Evolutionary conservation across 2,113 vertebrate species (phyloP).

Genomic region (Chlorodrepanis virens): DNA sequence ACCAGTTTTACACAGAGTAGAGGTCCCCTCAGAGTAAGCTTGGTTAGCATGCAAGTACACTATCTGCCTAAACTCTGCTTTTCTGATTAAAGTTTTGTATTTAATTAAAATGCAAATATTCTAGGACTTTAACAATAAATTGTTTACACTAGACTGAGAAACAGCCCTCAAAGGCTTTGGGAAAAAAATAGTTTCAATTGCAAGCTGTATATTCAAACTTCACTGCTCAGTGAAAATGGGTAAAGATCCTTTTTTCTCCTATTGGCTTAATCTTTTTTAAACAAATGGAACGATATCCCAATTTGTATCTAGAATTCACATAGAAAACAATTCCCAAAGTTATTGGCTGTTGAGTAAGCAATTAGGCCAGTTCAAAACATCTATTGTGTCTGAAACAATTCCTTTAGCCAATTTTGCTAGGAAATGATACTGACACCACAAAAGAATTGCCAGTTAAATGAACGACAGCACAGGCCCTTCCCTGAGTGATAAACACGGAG

Average conservation of each 20-base stretch:
- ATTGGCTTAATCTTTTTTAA: constrained; percentile 64
- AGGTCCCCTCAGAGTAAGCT: constrained; percentile 46
- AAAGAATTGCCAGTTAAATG: constrained; percentile 28
- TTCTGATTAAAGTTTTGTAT: constrained; percentile 72
- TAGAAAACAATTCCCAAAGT: constrained; percentile 43
- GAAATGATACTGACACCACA: constrained; percentile 16
- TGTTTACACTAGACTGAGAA: constrained; percentile 76
- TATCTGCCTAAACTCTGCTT: constrained; percentile 64
- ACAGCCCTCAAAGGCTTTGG: constrained; percentile 68
- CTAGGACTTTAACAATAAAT: constrained; percentile 74
- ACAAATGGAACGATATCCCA: constrained; percentile 58
- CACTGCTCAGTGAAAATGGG: constrained; percentile 59
- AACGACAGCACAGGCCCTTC: constrained; percentile 16
- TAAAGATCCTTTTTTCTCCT: constrained; percentile 52
- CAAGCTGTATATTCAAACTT: constrained; percentile 71
- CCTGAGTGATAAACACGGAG: neutral
- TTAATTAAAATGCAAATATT: constrained; percentile 82
- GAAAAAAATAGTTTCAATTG: constrained; percentile 58
- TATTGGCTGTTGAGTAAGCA: constrained; percentile 50
- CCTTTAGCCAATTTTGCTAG: constrained; percentile 34
- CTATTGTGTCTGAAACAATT: constrained; percentile 47
- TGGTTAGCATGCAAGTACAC: constrained; percentile 56
- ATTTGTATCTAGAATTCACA: constrained; percentile 42
- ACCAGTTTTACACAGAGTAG: constrained; percentile 10
- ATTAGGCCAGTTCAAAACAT: constrained; percentile 55